Conservation (phyloP, 2,797 vertebrate species). For the Coregonus suidteri region DNA sequence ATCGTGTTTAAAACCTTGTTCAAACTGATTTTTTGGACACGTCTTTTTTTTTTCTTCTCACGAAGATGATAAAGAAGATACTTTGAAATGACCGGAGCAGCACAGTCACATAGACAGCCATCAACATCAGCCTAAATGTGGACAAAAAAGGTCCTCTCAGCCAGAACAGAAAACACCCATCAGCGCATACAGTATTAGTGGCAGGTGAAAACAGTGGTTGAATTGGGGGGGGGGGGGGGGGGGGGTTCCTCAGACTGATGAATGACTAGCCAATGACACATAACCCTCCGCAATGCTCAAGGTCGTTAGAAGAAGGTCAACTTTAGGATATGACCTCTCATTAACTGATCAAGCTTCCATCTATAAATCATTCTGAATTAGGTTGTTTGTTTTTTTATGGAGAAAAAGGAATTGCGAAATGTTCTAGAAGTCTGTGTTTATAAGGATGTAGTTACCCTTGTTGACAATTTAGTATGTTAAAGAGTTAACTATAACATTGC, state of each 20-base stretch:
- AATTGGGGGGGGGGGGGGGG: background rate
- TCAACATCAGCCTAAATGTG: too few species aligned
- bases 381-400: background rate
- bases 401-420: background rate
- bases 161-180: too few species aligned
- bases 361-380: constrained; percentile 8
- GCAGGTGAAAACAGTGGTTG: background rate
- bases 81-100: too few species aligned
- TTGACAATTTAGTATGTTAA: too few species aligned
- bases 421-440: background rate
- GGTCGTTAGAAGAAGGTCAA: background rate
- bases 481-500: background rate
- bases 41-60: too few species aligned
- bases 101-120: too few species aligned
- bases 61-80: too few species aligned
- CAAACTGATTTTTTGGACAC: too few species aligned
- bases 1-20: too few species aligned
- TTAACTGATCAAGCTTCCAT: constrained; percentile 13
- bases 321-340: constrained; percentile 12
- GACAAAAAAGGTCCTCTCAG: too few species aligned
- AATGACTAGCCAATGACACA: background rate
- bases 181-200: too few species aligned
- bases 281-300: background rate
- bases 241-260: background rate
- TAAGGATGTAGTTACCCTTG: too few species aligned